Conservation (phyloP, 2,113 vertebrate species). For the Ammodytes dubius region DNA sequence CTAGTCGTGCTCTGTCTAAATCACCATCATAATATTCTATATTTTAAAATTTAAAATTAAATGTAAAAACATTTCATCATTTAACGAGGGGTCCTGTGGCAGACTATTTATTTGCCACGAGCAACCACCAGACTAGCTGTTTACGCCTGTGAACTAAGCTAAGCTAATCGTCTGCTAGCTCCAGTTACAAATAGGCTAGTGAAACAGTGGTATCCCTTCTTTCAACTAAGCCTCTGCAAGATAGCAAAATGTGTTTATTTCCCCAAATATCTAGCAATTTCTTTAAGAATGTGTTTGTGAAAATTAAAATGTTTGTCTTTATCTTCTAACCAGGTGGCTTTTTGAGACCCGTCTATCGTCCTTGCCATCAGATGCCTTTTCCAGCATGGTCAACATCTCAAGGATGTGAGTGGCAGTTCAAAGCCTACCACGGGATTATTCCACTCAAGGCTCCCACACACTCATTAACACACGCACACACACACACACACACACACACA, state of each 20-base stretch:
- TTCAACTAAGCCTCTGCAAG: background rate
- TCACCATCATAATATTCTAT: background rate
- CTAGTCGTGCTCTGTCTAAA: background rate
- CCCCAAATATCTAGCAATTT: background rate
- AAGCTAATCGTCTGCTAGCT: background rate
- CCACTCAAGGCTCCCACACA: background rate
- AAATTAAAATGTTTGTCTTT: background rate
- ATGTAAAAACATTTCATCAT: background rate
- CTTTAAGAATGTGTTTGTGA: constrained; percentile 15
- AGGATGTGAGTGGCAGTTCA: constrained; percentile 90
- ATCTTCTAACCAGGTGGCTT: constrained; percentile 86
- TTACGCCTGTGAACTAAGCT: background rate
- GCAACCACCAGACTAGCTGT: background rate
- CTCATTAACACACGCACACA: background rate
- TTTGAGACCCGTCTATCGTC: constrained; percentile 90
- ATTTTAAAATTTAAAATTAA: background rate
- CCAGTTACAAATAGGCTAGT: background rate
- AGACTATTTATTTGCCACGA: background rate
- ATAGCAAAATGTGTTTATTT: background rate
- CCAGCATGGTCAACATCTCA: constrained; percentile 92
- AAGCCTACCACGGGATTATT: background rate
- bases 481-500: constrained; percentile 8
- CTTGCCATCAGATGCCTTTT: constrained; percentile 89
- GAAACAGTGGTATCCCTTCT: background rate
- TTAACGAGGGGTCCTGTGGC: background rate